phyloP scores from a whole-genome alignment of 1,140 invertebrate species.

The Phocides pigmalion region DNA sequence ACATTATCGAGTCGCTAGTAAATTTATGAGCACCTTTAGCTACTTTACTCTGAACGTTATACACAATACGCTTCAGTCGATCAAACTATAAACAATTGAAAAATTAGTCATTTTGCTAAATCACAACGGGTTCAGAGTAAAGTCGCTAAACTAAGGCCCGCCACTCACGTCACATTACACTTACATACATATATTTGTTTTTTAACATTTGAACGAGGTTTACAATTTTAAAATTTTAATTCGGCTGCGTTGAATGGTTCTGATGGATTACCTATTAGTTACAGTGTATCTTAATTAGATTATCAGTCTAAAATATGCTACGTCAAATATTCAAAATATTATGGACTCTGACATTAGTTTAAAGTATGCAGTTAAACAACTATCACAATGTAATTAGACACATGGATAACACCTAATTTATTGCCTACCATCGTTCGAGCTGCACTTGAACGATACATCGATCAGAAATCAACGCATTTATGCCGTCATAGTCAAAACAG shows the following conservation, averaged over 20 bases:
- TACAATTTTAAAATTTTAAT: conserved; percentile 26
- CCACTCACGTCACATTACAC: conserved; percentile 38
- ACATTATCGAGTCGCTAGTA: neutral
- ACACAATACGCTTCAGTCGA: conserved; percentile 52
- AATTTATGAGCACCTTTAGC: conserved; percentile 27
- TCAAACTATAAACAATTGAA: conserved; percentile 73
- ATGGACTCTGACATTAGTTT: conserved; percentile 13
- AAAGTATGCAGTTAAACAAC: conserved; percentile 1
- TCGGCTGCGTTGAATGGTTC: conserved; percentile 19
- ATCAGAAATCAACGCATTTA: conserved; percentile 9
- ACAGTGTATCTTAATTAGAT: conserved; percentile 13
- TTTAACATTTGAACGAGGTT: conserved; percentile 11
- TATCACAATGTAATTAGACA: conserved; percentile 7
- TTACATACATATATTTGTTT: neutral
- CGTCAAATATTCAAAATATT: conserved; percentile 30
- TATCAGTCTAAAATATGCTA: conserved; percentile 24
- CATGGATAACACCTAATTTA: neutral
- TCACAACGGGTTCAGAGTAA: conserved; percentile 51
- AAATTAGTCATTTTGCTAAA: conserved; percentile 70
- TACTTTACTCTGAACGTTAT: conserved; percentile 47
- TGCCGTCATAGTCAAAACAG: neutral
- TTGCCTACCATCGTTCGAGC: neutral
- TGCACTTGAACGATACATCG: neutral
- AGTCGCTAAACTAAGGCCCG: conserved; percentile 52
- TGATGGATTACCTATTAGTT: conserved; percentile 4